phyloP scores from a whole-genome alignment of 2,113 vertebrate species.

The Regulus satrapa region DNA sequence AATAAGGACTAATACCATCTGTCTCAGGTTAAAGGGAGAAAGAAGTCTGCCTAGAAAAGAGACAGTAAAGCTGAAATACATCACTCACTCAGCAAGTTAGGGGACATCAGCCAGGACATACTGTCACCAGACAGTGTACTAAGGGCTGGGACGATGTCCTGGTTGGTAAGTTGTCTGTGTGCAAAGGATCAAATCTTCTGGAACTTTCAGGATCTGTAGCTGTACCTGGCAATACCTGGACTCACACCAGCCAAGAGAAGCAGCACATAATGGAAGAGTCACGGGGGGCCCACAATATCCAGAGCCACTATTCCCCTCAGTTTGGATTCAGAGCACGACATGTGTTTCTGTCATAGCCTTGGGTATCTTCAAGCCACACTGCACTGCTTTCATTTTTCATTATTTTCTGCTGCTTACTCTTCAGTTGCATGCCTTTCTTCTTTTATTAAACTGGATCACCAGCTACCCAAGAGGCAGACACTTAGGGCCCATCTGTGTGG shows the following conservation, averaged over 20 bases:
- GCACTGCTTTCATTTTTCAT: fast-evolving
- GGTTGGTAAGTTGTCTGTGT: not conserved
- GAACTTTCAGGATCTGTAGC: not conserved
- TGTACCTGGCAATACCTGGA: not conserved
- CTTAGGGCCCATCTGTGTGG: not conserved
- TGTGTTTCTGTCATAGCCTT: not conserved
- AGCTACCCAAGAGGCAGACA: not conserved
- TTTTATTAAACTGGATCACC: not conserved
- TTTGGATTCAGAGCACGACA: not conserved
- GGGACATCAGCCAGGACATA: not conserved
- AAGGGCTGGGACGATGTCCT: not conserved
- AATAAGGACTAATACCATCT: not conserved
- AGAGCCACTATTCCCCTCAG: not conserved
- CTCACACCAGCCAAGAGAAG: not conserved
- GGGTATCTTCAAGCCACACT: not conserved
- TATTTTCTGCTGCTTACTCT: not conserved
- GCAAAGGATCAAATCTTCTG: not conserved
- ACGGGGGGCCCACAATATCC: not conserved
- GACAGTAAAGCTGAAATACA: not conserved
- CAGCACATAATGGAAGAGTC: not conserved
- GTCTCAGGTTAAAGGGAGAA: not conserved
- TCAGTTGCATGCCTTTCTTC: not conserved
- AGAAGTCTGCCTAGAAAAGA: not conserved
- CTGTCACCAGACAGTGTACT: not conserved
- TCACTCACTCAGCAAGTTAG: not conserved